Percentiles rank a stretch among this genome's conserved stretches.
phyloP scores from a whole-genome alignment of 1,140 invertebrate genomes.

The Patella vulgata region DNA sequence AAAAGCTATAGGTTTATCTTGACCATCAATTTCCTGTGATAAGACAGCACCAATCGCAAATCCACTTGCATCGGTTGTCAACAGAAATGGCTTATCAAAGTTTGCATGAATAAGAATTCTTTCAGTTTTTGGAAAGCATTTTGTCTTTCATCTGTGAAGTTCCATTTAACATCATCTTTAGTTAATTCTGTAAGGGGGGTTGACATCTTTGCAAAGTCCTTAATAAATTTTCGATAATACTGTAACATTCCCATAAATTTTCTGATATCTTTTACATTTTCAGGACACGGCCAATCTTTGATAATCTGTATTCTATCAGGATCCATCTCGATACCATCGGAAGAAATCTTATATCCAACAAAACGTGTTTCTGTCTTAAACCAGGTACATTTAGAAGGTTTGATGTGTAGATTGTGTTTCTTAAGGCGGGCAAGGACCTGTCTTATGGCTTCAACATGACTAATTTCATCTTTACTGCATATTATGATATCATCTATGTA shows the following conservation, averaged over 20 bases:
- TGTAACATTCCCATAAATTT: constrained; percentile 31
- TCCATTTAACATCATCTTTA: constrained; percentile 10
- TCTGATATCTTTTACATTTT: constrained; percentile 44
- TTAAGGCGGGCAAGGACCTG: too few relatives aligned
- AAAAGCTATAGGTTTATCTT: too few relatives aligned
- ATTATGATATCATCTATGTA: too few relatives aligned
- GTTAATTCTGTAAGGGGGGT: constrained; percentile 35
- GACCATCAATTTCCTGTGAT: too few relatives aligned
- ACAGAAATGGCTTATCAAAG: too few relatives aligned
- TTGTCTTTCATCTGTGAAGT: constrained; percentile 9
- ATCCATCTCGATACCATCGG: constrained; percentile 28
- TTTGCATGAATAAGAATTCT: background rate
- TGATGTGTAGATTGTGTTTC: too few relatives aligned
- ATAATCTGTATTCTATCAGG: constrained; percentile 21
- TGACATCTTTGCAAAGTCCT: constrained; percentile 8
- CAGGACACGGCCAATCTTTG: constrained; percentile 31
- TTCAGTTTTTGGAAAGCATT: constrained; percentile 9
- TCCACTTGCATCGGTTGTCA: too few relatives aligned
- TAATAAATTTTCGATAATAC: constrained; percentile 25
- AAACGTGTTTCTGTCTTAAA: too few relatives aligned
- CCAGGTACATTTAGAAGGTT: too few relatives aligned
- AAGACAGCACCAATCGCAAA: too few relatives aligned
- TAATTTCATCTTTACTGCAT: too few relatives aligned
- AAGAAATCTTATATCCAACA: constrained; percentile 19
- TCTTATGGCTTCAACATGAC: too few relatives aligned